These are phyloP conservation scores for Polymixis lichenea DNA, from an alignment of 2,888 invertebrate genomes.

Conservation along the genomic window DNA sequence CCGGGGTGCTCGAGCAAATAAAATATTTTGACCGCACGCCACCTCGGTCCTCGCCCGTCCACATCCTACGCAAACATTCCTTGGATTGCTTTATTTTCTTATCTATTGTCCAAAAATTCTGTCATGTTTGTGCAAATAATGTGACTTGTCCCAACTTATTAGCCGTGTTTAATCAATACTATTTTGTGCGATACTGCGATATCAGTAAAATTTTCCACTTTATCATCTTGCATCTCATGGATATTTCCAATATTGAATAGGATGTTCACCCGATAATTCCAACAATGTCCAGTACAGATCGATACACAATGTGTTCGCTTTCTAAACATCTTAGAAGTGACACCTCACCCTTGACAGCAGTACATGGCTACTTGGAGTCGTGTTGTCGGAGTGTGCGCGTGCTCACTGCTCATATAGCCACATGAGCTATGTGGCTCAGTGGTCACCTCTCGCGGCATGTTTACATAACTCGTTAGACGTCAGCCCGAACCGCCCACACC, in stretches of 20 bases:
- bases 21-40: conserved; percentile 80
- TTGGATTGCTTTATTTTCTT: conserved; percentile 58
- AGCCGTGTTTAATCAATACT: neutral
- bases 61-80: conserved; percentile 74
- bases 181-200: neutral
- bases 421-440: conserved; percentile 73
- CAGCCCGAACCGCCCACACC: conserved; percentile 82
- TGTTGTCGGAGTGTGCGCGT: conserved; percentile 75
- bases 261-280: conserved; percentile 58
- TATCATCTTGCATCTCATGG: conserved; percentile 12
- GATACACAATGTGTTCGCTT: conserved; percentile 63
- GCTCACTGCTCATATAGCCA: conserved; percentile 58
- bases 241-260: conserved; percentile 56
- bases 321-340: conserved; percentile 75
- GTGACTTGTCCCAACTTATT: neutral
- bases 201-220: conserved; percentile 15
- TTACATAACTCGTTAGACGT: conserved; percentile 88
- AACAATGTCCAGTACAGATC: conserved; percentile 61
- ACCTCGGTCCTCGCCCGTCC: conserved; percentile 62
- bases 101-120: conserved; percentile 55
- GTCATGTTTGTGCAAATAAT: conserved; percentile 41
- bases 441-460: conserved; percentile 79
- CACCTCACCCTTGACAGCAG: conserved; percentile 75
- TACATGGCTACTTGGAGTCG: conserved; percentile 80
- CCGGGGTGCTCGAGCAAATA: conserved; percentile 78